Conservation (phyloP, 2,113 vertebrate species). For the Bucco capensis region DNA sequence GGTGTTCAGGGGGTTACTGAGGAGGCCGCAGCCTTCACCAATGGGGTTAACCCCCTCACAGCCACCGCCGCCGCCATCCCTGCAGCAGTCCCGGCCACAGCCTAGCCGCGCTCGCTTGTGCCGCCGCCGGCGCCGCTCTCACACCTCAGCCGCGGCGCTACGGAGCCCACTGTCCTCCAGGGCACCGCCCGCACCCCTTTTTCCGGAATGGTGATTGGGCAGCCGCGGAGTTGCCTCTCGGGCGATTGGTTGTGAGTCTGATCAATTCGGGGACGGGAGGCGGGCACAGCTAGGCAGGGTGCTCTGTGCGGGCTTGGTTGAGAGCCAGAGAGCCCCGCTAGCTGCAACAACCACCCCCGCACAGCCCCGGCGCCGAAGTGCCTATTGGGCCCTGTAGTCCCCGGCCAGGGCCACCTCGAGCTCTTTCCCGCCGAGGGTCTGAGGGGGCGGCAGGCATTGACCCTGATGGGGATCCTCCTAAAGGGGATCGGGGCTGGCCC, state of each 20-base stretch:
- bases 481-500: neutral
- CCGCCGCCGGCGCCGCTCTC: neutral
- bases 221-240: neutral
- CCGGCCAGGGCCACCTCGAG: too few species aligned
- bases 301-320: conserved; percentile 59
- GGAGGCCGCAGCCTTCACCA: neutral
- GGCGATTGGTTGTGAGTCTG: neutral
- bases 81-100: conserved; percentile 39
- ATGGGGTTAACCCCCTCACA: neutral
- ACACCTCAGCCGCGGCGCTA: conserved; percentile 15
- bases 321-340: conserved; percentile 33
- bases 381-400: conserved; percentile 53
- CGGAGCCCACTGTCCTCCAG: neutral
- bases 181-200: conserved; percentile 43
- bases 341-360: neutral
- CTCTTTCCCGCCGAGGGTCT: too few species aligned
- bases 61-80: conserved; percentile 57
- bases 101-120: neutral
- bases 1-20: neutral
- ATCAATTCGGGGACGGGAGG: conserved; percentile 42
- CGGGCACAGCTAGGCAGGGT: conserved; percentile 22
- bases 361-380: neutral
- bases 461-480: neutral
- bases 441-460: neutral
- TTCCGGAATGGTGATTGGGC: conserved; percentile 54